phyloP scores from a whole-genome alignment of 1,140 invertebrate genomes.

The Sinella curviseta region DNA sequence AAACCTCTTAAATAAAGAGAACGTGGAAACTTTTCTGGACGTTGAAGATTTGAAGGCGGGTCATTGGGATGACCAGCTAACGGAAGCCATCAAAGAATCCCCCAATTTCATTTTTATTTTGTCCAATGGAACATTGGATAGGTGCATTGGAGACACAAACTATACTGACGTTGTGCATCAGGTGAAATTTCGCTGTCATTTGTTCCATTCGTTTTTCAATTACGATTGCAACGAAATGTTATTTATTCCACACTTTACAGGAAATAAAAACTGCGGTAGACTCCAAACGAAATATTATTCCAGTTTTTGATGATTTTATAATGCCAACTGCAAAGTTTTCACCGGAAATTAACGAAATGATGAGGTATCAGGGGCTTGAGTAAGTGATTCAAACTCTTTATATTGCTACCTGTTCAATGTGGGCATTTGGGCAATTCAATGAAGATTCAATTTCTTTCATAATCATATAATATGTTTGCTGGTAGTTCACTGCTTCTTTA shows the following conservation, averaged over 20 bases:
- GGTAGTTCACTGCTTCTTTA: too few relatives aligned
- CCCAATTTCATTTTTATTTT: constrained; percentile 3
- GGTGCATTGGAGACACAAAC: neutral
- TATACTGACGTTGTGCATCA: constrained; percentile 4
- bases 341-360: neutral
- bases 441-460: too few relatives aligned
- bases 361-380: neutral
- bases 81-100: neutral
- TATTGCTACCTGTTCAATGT: neutral
- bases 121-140: neutral
- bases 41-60: constrained; percentile 7
- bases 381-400: neutral
- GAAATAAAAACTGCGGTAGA: constrained; percentile 8
- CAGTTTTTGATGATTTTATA: neutral
- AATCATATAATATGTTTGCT: too few relatives aligned
- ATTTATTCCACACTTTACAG: neutral
- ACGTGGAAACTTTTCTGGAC: neutral
- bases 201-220: neutral
- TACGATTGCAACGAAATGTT: neutral
- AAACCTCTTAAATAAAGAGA: neutral
- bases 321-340: neutral
- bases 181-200: neutral
- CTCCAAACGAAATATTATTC: neutral
- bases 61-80: neutral
- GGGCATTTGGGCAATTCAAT: too few relatives aligned